A percentile compares a stretch with the other conserved stretches of the same genome.
Conservation (phyloP, 1,140 invertebrate genomes). For the Limonius californicus region DNA sequence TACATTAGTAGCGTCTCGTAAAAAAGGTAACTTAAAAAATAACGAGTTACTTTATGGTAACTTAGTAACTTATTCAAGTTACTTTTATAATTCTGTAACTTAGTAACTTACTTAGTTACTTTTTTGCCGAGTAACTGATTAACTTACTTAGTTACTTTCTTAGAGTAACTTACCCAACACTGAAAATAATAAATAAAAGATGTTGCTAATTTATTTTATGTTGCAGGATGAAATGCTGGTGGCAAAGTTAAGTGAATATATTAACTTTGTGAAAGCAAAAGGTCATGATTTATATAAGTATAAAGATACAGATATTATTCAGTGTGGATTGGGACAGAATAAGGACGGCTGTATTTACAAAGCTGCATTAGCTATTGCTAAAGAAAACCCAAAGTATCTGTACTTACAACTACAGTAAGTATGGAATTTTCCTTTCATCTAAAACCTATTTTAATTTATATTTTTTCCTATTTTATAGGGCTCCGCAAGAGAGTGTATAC, state of each 20-base stretch:
- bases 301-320: slow-evolving; percentile 26
- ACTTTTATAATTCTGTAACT: too few species aligned
- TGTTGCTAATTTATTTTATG: background rate
- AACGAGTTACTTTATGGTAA: too few species aligned
- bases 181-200: too few species aligned
- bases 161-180: too few species aligned
- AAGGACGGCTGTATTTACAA: slow-evolving; percentile 23
- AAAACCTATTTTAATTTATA: background rate
- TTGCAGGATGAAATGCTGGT: slow-evolving; percentile 20
- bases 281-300: slow-evolving; percentile 23
- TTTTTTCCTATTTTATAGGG: slow-evolving; percentile 8
- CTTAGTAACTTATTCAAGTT: too few species aligned
- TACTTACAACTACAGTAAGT: slow-evolving; percentile 27
- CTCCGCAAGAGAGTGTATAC: slow-evolving; percentile 13
- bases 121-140: too few species aligned
- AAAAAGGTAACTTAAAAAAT: too few species aligned
- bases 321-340: slow-evolving; percentile 22
- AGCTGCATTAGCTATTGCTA: slow-evolving; percentile 17
- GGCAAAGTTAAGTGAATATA: slow-evolving; percentile 16
- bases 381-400: slow-evolving; percentile 6
- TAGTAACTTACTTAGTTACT: too few species aligned
- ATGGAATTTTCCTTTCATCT: background rate
- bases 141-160: too few species aligned
- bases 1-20: too few species aligned
- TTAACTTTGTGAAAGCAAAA: background rate